Percentiles rank a stretch among this genome's conserved stretches.
phyloP scores from a whole-genome alignment of 2,888 invertebrate species.

The Lithodes maja region DNA sequence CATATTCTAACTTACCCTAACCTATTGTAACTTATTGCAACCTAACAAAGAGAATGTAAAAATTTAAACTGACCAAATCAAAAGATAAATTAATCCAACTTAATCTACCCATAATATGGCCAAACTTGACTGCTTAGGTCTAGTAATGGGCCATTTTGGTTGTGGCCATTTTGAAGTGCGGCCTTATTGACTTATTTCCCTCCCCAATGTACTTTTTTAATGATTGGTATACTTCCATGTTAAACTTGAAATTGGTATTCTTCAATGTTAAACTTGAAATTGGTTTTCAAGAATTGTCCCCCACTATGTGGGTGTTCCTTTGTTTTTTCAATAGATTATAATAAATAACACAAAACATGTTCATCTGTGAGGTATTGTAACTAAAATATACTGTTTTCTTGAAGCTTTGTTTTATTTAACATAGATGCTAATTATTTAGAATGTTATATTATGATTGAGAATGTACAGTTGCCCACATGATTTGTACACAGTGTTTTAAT shows the following conservation, averaged over 20 bases:
- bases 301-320: slow-evolving; percentile 38
- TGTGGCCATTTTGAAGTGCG: neutral
- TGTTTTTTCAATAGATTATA: neutral
- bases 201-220: neutral
- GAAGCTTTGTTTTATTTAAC: neutral
- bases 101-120: neutral
- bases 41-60: too few relatives aligned
- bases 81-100: neutral
- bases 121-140: neutral
- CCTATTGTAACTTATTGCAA: too few relatives aligned
- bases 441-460: too few relatives aligned
- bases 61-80: too few relatives aligned
- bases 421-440: neutral
- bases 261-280: neutral
- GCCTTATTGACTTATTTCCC: neutral
- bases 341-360: neutral
- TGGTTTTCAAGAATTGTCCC: slow-evolving; percentile 22
- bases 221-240: neutral
- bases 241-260: slow-evolving; percentile 8
- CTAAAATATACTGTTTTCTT: neutral
- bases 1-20: too few relatives aligned
- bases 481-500: too few relatives aligned
- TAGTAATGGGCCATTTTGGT: neutral
- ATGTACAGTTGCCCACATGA: too few relatives aligned
- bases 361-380: neutral